phyloP scores from a whole-genome alignment of 2,113 vertebrate species.

The Myotis davidii region DNA sequence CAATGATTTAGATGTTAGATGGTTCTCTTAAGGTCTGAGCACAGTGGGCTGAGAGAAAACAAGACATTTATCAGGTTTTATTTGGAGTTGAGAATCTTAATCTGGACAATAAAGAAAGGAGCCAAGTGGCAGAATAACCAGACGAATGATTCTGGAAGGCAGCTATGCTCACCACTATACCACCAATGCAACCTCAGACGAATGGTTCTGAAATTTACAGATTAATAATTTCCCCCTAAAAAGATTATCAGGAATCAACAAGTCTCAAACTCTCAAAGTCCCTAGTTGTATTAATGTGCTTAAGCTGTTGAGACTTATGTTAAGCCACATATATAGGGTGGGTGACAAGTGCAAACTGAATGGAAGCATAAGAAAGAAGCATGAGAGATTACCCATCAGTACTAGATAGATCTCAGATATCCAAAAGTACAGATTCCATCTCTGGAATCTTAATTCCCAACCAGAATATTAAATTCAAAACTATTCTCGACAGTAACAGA shows the following conservation, averaged over 20 bases:
- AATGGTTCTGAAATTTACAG: neutral
- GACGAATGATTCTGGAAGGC: neutral
- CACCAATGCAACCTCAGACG: too few species aligned
- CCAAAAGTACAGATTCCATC: neutral
- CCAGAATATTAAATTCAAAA: constrained; percentile 28
- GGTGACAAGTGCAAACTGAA: neutral
- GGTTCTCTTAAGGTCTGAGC: neutral
- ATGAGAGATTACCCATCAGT: neutral
- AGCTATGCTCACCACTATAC: too few species aligned
- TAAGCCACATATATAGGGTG: neutral
- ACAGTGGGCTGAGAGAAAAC: constrained; percentile 7
- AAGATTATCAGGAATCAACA: neutral
- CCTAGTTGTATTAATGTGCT: neutral
- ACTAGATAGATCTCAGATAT: neutral
- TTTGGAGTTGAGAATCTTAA: neutral
- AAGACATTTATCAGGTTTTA: neutral
- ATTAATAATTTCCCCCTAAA: neutral
- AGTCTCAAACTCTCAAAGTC: neutral
- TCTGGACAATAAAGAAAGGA: neutral
- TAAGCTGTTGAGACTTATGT: neutral
- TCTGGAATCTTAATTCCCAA: constrained; percentile 45
- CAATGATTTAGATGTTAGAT: neutral
- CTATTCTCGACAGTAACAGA: neutral
- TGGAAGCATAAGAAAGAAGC: neutral
- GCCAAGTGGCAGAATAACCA: neutral